Base-by-base conservation (phyloP, 1,140 invertebrate genomes). In the Heliconius melpomene region DNA sequence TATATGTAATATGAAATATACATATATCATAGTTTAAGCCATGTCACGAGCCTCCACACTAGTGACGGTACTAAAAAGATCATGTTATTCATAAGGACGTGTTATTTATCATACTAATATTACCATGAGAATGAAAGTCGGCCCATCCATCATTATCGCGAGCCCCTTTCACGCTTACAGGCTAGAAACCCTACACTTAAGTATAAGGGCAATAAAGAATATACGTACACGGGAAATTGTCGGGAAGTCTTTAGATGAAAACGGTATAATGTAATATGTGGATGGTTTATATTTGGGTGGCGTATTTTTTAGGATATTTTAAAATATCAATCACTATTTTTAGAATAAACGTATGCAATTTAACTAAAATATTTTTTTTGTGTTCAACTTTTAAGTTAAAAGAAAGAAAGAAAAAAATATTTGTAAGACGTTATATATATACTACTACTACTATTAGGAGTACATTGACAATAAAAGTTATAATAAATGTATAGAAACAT, bases 41-140 rank as follows among this genome's bases (percentile, higher is more conserved):
- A 72, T 40, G 46, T 52, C 70, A 77, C 46, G 29, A 72, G 70
- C 46, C 26, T 50, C 46, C 70, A 72, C 76, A 77, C 40, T 38
- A 77, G 46, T 54, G 76, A 46, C 40, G n/a, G n/a, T 72, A 40
- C 23, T 77, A 50, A 77, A 32, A 77, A 77, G 18, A 71, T 77
- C 70, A 38, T 72, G 76, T 77, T 77, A 77, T 77, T 77, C 76
- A 79, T 77, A 77, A 77, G 75, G 79, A 66, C 29, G 76, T 54
- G 75, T 50, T 80, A 80, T 80, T 77, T 80, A 77, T 80, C 79
- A 80, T 80, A 76, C 79, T 80, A 77, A 80, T 80, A 80, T 80
- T 80, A 80, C 79, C 79, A 80, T 80, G 71, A 80, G 75, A 80
- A 77, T 77, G 70, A 36, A 80, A 80, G 79, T 77, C 75, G 75